Evolutionary conservation across 2,797 vertebrate genomes (phyloP), one percentile per base, ranked within the genome.

Genomic region (Ispidina lecontei): DNA sequence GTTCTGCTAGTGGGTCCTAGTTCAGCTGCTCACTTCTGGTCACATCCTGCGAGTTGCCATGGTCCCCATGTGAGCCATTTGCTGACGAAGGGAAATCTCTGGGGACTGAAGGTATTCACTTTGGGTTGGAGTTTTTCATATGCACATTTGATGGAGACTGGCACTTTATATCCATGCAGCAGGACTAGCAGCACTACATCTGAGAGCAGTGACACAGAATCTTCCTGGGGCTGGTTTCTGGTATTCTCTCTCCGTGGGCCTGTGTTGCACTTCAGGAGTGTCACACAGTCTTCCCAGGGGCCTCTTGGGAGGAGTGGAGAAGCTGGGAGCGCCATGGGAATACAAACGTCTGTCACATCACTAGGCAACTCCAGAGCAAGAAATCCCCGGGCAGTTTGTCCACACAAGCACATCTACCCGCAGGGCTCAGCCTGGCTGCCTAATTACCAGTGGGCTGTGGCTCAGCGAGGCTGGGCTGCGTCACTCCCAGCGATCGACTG

Each of bases 331-430:
- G 74, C 93, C 95, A 90, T 56, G 90, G 91, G 84, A 96, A 84
- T 91, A 92, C 22, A 4, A 97, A 95, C 84, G 70, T 94, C 78
- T 97, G 87, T 98, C 97, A 92, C 95, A 97, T 98, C 98, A 97
- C 98, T 96, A 97, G 89, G 98, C 98, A 98, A 98, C 98, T 95
- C 97, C 63, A 67, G 97, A 98, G 98, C 60, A 98, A 98, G 96
- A 98, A 98, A 98, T 98, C 98, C 98, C 98, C 58, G 93, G 96
- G 97, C 97, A 98, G 97, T 97, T 96, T 87, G 79, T 87, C 93
- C 93, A 96, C 96, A 96, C 96, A 92, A 91, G 91, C 97, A 96
- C 97, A 97, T 96, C 97, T 98, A 98, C 98, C 97, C 97, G 68
- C 87, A 96, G 94, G 82, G 95, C 95, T 84, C 62, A 37, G 86